Evolutionary conservation across 2,797 vertebrate species (phyloP), one percentile per base, ranked within the genome.

Genomic region (Silurus lanzhouensis): DNA sequence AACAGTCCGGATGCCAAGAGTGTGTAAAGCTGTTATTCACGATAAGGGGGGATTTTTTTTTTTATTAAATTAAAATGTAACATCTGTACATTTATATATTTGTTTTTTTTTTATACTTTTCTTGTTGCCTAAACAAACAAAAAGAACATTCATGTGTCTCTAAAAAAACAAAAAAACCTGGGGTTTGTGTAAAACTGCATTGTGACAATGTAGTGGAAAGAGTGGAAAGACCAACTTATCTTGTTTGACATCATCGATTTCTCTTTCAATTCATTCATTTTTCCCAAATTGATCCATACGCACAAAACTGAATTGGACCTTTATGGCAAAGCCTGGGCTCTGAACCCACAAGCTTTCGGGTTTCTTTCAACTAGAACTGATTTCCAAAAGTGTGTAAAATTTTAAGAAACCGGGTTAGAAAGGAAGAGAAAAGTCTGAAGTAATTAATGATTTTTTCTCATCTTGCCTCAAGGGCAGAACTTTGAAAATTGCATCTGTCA

Each of bases 361-460:
- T 48, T 48, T 48, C n/a, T 82, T 87, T 84, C 88, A 31, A 55
- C 75, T 66, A 80, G 31, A 75, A 81, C 68, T 46, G 79, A 79
- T 52, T 72, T 52, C 75, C 38, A 38, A 84, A 87, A 76, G 72
- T 67, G 63, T 83, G 55, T 75, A 83, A 88, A 82, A 78, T 77
- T 66, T n/a, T 38, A 83, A 52, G 48, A 52, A 88, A 86, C 70
- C 15, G 55, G 71, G 81, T 86, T 13, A 57, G 61, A 84, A 85
- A 82, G 74, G 80, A 82, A 70, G 60, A 74, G 77, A 78, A 84
- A 79, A 85, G 85, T 85, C 67, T 12, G 81, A 84, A 81, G 89
- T 87, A 88, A 90, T 89, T 90, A 87, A 88, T 81, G 83, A 89
- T 90, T 89, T 88, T 61, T 44, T 81, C 71, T 85, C 88, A 87